A percentile compares a stretch with the other conserved stretches of the same genome.
Conservation (phyloP, 2,797 vertebrate genomes). For the Amphiprion clarkii region DNA sequence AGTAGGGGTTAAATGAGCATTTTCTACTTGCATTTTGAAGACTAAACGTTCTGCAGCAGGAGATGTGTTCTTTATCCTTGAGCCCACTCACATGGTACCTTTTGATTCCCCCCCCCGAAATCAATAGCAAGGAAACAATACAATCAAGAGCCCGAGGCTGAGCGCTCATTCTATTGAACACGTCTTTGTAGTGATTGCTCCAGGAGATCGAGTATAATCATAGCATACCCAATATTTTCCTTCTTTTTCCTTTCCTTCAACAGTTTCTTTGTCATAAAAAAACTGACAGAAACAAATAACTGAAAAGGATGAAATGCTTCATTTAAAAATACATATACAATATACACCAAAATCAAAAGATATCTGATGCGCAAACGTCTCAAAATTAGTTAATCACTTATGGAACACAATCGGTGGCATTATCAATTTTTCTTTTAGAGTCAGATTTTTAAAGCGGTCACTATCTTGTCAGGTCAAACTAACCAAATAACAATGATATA, state of each 20-base stretch:
- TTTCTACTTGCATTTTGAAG: constrained; percentile 36
- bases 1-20: constrained; percentile 47
- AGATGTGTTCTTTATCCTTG: constrained; percentile 32
- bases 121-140: constrained; percentile 77
- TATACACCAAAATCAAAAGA: too few species aligned
- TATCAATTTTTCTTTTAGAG: too few species aligned
- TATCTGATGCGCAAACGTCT: neutral
- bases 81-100: constrained; percentile 52
- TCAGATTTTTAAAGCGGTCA: too few species aligned
- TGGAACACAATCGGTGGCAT: too few species aligned
- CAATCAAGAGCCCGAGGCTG: constrained; percentile 67
- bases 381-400: too few species aligned
- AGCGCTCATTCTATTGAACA: constrained; percentile 70
- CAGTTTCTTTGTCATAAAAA: constrained; percentile 6
- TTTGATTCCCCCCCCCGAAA: constrained; percentile 56
- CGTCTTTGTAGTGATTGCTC: constrained; percentile 62
- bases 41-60: constrained; percentile 38
- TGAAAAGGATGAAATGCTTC: constrained; percentile 9
- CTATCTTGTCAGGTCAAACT: neutral
- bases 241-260: neutral
- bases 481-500: neutral
- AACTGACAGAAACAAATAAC: constrained; percentile 14
- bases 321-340: neutral
- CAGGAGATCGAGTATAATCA: constrained; percentile 57
- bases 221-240: constrained; percentile 31